Evolutionary conservation across 37 sponge, comb jelly and placozoan genomes (phyloP), one percentile per base, ranked within the genome.

Genomic region (Halichondria panicea): DNA sequence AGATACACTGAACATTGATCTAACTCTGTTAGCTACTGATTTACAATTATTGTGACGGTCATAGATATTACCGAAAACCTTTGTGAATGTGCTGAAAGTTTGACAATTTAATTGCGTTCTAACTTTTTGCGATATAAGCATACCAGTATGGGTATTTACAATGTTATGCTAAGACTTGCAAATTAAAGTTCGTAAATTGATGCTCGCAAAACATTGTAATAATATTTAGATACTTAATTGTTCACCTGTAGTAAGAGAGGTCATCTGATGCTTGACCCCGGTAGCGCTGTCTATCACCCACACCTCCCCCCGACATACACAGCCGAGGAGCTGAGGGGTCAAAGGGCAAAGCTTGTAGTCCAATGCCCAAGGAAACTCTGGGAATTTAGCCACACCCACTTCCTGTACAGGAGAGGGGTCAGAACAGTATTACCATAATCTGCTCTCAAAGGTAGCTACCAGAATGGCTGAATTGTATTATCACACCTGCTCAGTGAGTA

Each of bases 291-390:
- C 39, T 33, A 84, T 36, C 63, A 84, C 4, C 76, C 76, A 84
- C 36, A 84, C 19, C 37, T 84, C 84, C 58, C 77, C 77, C 9
- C 76, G 71, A 48, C 30, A 43, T n/a, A 67, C 69, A 58, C 84
- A 84, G 22, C 65, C 84, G 50, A 76, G 37, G 48, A 84, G 12
- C 13, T 12, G 13, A 28, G 36, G 18, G 27, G 33, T 34, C 3
- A 24, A 13, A 3, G 84, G 84, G 41, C 77, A 84, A 22, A 69
- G 31, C 41, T 84, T 56, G 32, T 57, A 61, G 45, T 76, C 77
- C 18, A 84, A 33, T 4, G 84, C 77, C 13, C 77, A 71, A 28
- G 38, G 54, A 6, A 68, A 46, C 4, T 30, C 44, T 34, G 82
- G 82, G 37, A 70, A 80, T 22, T 37, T 22, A 21, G 30, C 44